phyloP scores from a whole-genome alignment of 2,113 vertebrate species.

The Triplophysa dalaica region DNA sequence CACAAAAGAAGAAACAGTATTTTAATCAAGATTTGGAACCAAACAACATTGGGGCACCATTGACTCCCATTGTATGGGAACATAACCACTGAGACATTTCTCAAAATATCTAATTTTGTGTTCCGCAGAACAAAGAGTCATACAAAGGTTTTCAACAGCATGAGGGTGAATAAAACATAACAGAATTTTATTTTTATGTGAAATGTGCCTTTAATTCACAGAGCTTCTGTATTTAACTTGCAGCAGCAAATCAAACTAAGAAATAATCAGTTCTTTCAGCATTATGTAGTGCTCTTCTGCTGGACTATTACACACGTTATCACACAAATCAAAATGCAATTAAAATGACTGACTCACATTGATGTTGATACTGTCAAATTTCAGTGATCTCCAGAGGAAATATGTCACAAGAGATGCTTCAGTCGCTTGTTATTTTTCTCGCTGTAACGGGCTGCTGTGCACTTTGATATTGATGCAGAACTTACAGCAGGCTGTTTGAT shows the following conservation, averaged over 20 bases:
- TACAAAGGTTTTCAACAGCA: no score
- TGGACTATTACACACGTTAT: background rate
- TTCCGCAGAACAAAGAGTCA: no score
- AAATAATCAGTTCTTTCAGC: background rate
- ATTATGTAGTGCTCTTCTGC: background rate
- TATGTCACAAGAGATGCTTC: background rate
- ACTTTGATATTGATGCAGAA: conserved; percentile 25
- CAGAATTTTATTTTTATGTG: no score
- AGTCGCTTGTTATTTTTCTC: background rate
- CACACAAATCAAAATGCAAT: conserved; percentile 26
- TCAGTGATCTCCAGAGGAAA: conserved; percentile 29
- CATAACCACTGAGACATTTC: no score
- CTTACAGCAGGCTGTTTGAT: background rate
- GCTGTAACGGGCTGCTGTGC: conserved; percentile 16
- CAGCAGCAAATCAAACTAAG: conserved; percentile 22
- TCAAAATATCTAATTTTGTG: no score
- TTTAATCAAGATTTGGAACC: no score
- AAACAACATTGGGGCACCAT: no score
- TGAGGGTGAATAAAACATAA: no score
- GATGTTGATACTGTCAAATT: conserved; percentile 22
- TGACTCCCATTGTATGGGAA: no score
- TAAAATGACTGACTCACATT: conserved; percentile 14
- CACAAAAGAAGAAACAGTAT: no score
- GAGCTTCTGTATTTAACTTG: background rate
- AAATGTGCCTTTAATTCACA: no score